Evolutionary conservation across 2,888 invertebrate species (phyloP).

Genomic region (Gnatocerus cornutus): DNA sequence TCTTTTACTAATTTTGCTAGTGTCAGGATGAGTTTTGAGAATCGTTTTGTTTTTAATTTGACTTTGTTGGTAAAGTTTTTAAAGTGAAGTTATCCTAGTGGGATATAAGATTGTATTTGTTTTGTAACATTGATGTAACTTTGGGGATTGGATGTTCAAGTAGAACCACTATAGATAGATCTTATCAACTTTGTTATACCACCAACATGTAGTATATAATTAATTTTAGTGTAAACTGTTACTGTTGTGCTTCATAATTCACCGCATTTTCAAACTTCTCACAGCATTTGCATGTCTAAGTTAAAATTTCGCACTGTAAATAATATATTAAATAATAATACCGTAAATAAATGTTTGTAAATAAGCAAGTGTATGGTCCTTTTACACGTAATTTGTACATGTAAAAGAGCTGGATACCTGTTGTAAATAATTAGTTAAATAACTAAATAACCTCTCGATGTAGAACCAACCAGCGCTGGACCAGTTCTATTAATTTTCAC

Average conservation of each 20-base stretch:
- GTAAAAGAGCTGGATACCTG: constrained; percentile 34
- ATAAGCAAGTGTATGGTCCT: constrained; percentile 33
- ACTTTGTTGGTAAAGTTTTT: constrained; percentile 1
- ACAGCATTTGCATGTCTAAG: constrained; percentile 43
- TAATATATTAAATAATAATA: constrained; percentile 32
- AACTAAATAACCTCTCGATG: constrained; percentile 27
- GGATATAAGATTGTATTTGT: constrained; percentile 4
- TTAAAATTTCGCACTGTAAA: constrained; percentile 42
- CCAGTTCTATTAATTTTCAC: not conserved
- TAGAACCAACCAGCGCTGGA: constrained; percentile 27
- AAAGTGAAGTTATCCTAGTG: constrained; percentile 1
- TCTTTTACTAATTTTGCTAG: constrained; percentile 7
- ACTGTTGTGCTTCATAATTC: constrained; percentile 32
- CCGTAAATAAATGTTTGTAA: constrained; percentile 40
- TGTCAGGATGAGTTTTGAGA: not conserved
- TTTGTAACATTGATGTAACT: constrained; percentile 6
- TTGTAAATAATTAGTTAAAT: constrained; percentile 39
- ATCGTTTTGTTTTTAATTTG: not conserved
- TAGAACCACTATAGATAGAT: not conserved
- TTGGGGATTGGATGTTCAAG: constrained; percentile 4
- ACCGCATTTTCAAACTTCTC: constrained; percentile 33
- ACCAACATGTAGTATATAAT: constrained; percentile 23
- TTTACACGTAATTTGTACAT: constrained; percentile 33
- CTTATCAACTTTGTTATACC: constrained; percentile 1
- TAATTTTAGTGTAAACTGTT: constrained; percentile 28